Evolutionary conservation across 2,888 invertebrate genomes (phyloP).

Genomic region (Metopia argyrocephala): DNA sequence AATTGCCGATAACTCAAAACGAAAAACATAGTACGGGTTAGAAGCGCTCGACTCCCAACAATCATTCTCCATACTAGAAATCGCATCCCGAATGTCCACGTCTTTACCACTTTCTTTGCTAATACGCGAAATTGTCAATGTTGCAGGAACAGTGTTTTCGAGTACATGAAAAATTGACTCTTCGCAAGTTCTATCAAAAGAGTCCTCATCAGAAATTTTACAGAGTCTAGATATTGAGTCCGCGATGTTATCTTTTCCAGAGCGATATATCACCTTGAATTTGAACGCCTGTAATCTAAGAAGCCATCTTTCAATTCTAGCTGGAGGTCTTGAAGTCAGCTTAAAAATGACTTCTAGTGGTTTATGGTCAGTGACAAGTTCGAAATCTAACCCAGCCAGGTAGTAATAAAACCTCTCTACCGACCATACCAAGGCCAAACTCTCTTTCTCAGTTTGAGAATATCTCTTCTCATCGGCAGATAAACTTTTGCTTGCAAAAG

Average conservation of each 20-base stretch:
- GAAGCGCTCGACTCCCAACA: slow-evolving; percentile 17
- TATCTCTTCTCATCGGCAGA: too few relatives aligned
- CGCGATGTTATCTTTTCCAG: slow-evolving; percentile 45
- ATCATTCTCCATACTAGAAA: slow-evolving; percentile 14
- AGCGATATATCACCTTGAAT: slow-evolving; percentile 40
- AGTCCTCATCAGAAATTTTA: slow-evolving; percentile 19
- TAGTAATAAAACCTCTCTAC: slow-evolving; percentile 42
- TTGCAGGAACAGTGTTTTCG: slow-evolving; percentile 12
- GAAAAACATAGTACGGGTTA: neutral
- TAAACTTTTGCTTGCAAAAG: too few relatives aligned
- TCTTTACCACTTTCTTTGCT: slow-evolving; percentile 34
- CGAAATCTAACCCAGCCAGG: slow-evolving; percentile 32
- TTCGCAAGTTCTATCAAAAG: slow-evolving; percentile 40
- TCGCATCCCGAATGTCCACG: slow-evolving; percentile 24
- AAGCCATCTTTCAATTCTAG: too few relatives aligned
- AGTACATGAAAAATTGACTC: slow-evolving; percentile 27
- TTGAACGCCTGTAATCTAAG: slow-evolving; percentile 26
- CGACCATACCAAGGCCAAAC: too few relatives aligned
- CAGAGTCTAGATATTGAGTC: slow-evolving; percentile 34
- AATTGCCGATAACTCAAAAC: too few relatives aligned
- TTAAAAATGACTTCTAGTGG: too few relatives aligned
- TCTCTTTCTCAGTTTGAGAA: too few relatives aligned
- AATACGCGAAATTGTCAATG: slow-evolving; percentile 35
- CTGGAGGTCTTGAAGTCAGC: too few relatives aligned
- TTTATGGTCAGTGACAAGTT: slow-evolving; percentile 21